These are phyloP conservation scores for Acanthosepion pharaonis DNA, from an alignment of 2,888 invertebrate species.

Conservation along the genomic window DNA sequence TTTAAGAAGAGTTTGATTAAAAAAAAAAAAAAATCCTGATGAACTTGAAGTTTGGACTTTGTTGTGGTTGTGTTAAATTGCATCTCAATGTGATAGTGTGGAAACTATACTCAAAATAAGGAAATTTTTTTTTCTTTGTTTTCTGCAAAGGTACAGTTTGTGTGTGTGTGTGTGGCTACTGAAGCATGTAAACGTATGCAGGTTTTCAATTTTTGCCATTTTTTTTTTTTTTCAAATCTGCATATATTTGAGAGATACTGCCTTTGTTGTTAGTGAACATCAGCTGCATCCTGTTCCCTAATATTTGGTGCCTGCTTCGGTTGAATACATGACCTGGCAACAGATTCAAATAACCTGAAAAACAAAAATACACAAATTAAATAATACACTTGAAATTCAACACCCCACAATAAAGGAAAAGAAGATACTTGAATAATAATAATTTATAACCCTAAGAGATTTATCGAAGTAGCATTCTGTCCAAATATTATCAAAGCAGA, in stretches of 20 bases:
- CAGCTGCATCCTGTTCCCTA: constrained; percentile 57
- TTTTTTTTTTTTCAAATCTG: neutral
- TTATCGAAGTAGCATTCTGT: no score
- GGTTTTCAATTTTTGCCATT: neutral
- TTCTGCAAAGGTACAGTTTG: neutral
- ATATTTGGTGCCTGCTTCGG: constrained; percentile 58
- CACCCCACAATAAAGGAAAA: no score
- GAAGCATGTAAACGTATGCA: neutral
- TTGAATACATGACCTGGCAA: constrained; percentile 92
- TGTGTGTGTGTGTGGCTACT: neutral
- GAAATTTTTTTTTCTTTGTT: neutral
- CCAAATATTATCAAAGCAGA: no score
- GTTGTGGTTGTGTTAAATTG: neutral
- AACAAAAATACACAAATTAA: constrained; percentile 34
- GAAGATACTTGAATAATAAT: no score
- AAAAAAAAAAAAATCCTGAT: neutral
- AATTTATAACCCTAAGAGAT: no score
- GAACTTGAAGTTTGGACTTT: neutral
- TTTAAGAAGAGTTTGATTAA: neutral
- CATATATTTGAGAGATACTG: neutral
- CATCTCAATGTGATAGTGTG: neutral
- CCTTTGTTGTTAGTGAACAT: constrained; percentile 54
- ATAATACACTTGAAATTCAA: neutral
- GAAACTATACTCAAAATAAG: neutral
- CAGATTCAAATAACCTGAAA: constrained; percentile 92